Percentiles rank a stretch among this genome's conserved stretches.
Conservation (phyloP, 1,140 invertebrate species). For the Bilobella aurantiaca region DNA sequence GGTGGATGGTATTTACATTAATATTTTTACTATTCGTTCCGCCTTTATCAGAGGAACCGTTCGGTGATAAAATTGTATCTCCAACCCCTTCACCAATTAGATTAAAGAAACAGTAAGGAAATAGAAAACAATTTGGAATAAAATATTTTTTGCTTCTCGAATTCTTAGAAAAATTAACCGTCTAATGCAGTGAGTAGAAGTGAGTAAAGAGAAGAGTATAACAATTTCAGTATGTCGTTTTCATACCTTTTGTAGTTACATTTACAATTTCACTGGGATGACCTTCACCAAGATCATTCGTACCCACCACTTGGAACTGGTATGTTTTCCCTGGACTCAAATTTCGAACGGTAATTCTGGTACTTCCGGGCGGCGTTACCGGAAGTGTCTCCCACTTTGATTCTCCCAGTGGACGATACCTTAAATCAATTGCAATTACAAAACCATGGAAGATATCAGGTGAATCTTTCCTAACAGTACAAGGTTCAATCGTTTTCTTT, state of each 20-base stretch:
- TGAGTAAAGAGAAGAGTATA: no score
- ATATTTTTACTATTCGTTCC: background rate
- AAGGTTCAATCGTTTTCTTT: no score
- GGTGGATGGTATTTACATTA: background rate
- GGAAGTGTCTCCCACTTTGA: conserved; percentile 82
- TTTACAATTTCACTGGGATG: conserved; percentile 87
- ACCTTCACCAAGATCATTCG: conserved; percentile 85
- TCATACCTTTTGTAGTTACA: conserved; percentile 74
- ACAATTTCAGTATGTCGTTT: no score
- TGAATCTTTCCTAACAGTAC: no score
- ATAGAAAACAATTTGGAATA: background rate
- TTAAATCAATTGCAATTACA: conserved; percentile 36
- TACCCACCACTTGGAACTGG: conserved; percentile 92
- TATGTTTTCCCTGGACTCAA: conserved; percentile 80
- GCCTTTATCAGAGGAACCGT: conserved; percentile 4
- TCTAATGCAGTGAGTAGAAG: no score
- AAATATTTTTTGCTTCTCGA: background rate
- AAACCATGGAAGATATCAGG: no score
- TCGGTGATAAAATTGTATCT: conserved; percentile 10
- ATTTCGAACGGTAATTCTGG: conserved; percentile 78
- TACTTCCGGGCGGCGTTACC: conserved; percentile 80
- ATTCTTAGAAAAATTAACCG: no score
- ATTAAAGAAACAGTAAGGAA: background rate
- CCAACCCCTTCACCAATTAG: conserved; percentile 9
- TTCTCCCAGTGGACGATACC: conserved; percentile 68